A percentile compares a stretch with the other conserved stretches of the same genome.
Conservation (phyloP, 2,797 vertebrate genomes). For the Selene dorsalis region DNA sequence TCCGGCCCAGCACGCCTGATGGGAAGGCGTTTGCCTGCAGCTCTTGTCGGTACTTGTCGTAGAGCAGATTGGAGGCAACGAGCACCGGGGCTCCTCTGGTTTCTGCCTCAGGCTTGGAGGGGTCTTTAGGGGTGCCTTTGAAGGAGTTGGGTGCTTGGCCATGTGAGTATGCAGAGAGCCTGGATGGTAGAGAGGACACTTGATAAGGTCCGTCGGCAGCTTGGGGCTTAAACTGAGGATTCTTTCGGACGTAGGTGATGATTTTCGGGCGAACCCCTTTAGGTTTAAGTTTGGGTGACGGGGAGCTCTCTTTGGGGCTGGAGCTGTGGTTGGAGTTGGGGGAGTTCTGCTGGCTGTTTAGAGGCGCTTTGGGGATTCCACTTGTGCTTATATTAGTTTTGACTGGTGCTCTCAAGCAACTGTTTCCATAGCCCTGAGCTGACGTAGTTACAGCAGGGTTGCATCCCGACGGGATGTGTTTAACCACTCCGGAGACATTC, state of each 20-base stretch:
- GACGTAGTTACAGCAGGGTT: conserved; percentile 65
- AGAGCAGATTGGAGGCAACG: conserved; percentile 86
- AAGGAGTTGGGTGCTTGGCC: conserved; percentile 67
- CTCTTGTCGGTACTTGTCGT: conserved; percentile 93
- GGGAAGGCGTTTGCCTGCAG: conserved; percentile 89
- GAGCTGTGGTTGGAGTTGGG: conserved; percentile 73
- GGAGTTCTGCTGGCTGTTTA: conserved; percentile 83
- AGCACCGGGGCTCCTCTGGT: conserved; percentile 78
- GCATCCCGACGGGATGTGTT: conserved; percentile 74
- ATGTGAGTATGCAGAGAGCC: conserved; percentile 79
- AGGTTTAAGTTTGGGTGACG: conserved; percentile 88
- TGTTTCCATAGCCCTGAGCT: conserved; percentile 82
- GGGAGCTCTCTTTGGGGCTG: conserved; percentile 80
- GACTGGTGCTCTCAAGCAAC: conserved; percentile 89
- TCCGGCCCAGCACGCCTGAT: conserved; percentile 85
- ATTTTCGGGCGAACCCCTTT: conserved; percentile 98
- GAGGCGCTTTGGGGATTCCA: conserved; percentile 90
- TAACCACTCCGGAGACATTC: conserved; percentile 71
- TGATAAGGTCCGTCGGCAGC: conserved; percentile 85
- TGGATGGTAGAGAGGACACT: conserved; percentile 87
- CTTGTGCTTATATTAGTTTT: conserved; percentile 87
- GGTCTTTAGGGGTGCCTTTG: conserved; percentile 65
- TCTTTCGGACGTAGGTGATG: conserved; percentile 97
- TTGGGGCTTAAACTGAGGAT: conserved; percentile 89
- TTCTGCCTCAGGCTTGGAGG: conserved; percentile 51